Percentiles rank a stretch among this genome's conserved stretches.
Conservation (phyloP, 2,888 invertebrate genomes). For the Drosophila mimetica region DNA sequence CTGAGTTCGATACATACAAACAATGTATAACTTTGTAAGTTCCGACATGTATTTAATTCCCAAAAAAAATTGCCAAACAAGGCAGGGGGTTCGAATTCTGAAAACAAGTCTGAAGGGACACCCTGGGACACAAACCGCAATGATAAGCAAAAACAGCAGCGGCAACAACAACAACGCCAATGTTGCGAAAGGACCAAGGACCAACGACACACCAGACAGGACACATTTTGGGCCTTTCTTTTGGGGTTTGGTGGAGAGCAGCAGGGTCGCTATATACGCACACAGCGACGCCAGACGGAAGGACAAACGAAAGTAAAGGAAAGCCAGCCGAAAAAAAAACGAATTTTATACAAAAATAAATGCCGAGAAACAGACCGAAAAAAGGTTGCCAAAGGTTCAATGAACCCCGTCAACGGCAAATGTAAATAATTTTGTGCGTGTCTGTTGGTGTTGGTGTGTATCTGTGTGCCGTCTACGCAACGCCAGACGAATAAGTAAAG, state of each 20-base stretch:
- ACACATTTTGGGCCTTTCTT: conserved; percentile 37
- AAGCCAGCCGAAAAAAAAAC: conserved; percentile 29
- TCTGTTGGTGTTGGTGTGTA: conserved; percentile 19
- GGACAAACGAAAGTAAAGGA: conserved; percentile 34
- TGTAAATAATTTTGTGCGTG: conserved; percentile 46
- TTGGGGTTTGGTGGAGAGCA: too few species aligned
- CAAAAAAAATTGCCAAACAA: conserved; percentile 6
- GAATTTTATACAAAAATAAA: conserved; percentile 36
- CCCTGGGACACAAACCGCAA: conserved; percentile 30
- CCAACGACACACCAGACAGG: conserved; percentile 25
- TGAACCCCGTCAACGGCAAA: conserved; percentile 33
- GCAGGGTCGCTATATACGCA: conserved; percentile 26
- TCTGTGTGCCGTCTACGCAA: conserved; percentile 33
- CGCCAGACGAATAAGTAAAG: conserved; percentile 27
- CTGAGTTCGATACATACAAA: not conserved
- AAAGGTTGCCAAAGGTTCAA: conserved; percentile 41
- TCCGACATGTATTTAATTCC: conserved; percentile 3
- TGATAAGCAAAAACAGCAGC: conserved; percentile 26
- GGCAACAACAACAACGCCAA: conserved; percentile 10
- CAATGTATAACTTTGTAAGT: not conserved
- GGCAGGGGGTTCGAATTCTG: not conserved
- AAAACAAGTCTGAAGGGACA: conserved; percentile 14
- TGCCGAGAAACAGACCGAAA: conserved; percentile 28
- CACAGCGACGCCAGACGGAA: conserved; percentile 34
- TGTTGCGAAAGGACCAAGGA: conserved; percentile 24